These are phyloP conservation scores for Trypoxylon attenuatum DNA, from an alignment of 2,888 invertebrate species.

Conservation along the genomic window DNA sequence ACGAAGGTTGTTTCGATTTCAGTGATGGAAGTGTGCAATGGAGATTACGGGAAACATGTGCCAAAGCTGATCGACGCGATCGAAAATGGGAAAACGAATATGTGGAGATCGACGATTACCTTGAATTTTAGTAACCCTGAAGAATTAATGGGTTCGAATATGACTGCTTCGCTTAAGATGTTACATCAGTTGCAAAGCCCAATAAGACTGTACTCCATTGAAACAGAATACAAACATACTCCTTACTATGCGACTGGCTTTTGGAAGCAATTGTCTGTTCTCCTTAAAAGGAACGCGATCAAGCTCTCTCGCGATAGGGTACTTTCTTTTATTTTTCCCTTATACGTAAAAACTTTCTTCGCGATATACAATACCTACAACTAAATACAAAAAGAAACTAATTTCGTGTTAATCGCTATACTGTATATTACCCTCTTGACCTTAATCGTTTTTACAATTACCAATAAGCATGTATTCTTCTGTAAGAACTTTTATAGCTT, in stretches of 20 bases:
- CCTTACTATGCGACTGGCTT: constrained; percentile 78
- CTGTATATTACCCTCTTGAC: no score
- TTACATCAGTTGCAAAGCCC: constrained; percentile 62
- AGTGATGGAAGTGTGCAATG: constrained; percentile 89
- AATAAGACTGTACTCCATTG: constrained; percentile 53
- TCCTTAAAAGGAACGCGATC: constrained; percentile 80
- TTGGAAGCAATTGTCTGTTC: constrained; percentile 77
- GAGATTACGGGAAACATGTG: constrained; percentile 82
- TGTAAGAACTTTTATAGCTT: neutral
- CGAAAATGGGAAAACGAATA: constrained; percentile 78
- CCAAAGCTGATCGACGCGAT: constrained; percentile 78
- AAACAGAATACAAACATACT: constrained; percentile 52
- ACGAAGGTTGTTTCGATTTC: constrained; percentile 58
- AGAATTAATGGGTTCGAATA: constrained; percentile 76
- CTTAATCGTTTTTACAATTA: no score
- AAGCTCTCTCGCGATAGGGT: constrained; percentile 80
- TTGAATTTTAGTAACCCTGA: constrained; percentile 59
- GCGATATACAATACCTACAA: no score
- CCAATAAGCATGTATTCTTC: no score
- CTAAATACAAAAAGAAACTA: no score
- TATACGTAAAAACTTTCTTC: no score
- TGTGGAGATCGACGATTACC: constrained; percentile 74
- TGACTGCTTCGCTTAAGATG: constrained; percentile 76
- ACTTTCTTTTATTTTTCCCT: no score
- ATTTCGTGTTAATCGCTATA: no score